phyloP scores from a whole-genome alignment of 1,140 invertebrate genomes.

The Saccostrea cuccullata region DNA sequence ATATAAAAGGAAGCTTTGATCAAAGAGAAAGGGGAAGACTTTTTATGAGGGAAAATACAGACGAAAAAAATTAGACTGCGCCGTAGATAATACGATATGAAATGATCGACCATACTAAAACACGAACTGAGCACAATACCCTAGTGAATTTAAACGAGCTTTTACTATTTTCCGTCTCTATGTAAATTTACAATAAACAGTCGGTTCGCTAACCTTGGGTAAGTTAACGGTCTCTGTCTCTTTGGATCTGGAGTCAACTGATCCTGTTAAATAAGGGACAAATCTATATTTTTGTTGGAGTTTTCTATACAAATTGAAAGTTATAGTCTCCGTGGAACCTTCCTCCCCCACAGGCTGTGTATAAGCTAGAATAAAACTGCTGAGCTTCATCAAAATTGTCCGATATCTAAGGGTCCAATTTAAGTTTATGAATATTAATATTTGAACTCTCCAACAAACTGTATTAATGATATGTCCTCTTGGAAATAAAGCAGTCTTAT shows the following conservation, averaged over 20 bases:
- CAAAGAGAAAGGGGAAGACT: too few relatives aligned
- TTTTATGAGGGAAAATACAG: neutral
- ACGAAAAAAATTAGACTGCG: neutral
- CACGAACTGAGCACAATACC: neutral
- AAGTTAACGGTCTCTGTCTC: neutral
- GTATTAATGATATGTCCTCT: too few relatives aligned
- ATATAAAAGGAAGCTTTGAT: too few relatives aligned
- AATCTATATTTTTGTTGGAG: slow-evolving; percentile 12
- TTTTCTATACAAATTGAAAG: slow-evolving; percentile 21
- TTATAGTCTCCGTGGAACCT: neutral
- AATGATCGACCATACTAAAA: neutral
- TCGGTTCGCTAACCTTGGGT: neutral
- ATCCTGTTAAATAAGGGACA: neutral
- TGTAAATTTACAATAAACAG: neutral
- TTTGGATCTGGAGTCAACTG: neutral
- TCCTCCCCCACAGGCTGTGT: neutral
- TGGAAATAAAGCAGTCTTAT: too few relatives aligned
- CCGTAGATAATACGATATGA: neutral
- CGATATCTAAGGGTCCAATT: neutral
- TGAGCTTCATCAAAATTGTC: neutral
- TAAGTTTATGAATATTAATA: neutral
- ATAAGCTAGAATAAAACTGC: neutral
- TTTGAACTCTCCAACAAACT: neutral
- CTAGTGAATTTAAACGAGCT: neutral
- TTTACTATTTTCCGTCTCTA: slow-evolving; percentile 21